Evolutionary conservation across 2,797 vertebrate genomes (phyloP).

Genomic region (Rhinatrema bivittatum): DNA sequence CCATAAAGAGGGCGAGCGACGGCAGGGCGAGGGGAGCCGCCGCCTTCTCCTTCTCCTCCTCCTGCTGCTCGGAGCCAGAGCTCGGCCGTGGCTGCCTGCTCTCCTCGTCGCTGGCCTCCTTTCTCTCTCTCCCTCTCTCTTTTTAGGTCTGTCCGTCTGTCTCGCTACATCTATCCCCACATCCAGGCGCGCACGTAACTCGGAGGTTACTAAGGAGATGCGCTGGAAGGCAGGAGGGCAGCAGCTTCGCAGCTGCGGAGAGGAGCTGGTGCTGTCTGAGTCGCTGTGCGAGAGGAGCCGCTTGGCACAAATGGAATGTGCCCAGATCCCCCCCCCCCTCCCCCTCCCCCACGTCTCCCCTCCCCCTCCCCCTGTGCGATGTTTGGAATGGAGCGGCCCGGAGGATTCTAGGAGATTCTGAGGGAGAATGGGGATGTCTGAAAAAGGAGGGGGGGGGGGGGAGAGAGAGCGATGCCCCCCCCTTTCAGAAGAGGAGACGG

Average conservation of each 20-base stretch:
- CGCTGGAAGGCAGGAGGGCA: too few species aligned
- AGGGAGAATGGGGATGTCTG: not conserved
- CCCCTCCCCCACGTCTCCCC: conserved; percentile 37
- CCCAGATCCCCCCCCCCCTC: conserved; percentile 24
- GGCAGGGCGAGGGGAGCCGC: conserved; percentile 51
- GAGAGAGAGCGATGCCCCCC: not conserved
- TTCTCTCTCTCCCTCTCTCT: not conserved
- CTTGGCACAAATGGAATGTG: not conserved
- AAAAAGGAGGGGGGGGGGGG: not conserved
- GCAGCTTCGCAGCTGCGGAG: too few species aligned
- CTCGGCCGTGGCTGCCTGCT: too few species aligned
- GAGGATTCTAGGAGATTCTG: not conserved
- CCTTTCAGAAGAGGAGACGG: too few species aligned
- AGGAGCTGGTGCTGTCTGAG: too few species aligned
- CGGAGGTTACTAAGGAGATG: too few species aligned
- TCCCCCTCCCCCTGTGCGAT: conserved; percentile 19
- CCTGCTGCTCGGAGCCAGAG: too few species aligned
- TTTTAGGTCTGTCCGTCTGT: too few species aligned
- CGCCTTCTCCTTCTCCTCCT: conserved; percentile 30
- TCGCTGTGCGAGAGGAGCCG: too few species aligned
- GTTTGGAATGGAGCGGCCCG: conserved; percentile 19
- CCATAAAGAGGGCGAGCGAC: conserved; percentile 70
- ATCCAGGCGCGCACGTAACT: too few species aligned
- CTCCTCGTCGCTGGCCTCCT: conserved; percentile 23
- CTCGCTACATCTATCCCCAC: too few species aligned